Base-by-base conservation (phyloP, 2,888 invertebrate genomes). In the Hydropsyche betteni region DNA sequence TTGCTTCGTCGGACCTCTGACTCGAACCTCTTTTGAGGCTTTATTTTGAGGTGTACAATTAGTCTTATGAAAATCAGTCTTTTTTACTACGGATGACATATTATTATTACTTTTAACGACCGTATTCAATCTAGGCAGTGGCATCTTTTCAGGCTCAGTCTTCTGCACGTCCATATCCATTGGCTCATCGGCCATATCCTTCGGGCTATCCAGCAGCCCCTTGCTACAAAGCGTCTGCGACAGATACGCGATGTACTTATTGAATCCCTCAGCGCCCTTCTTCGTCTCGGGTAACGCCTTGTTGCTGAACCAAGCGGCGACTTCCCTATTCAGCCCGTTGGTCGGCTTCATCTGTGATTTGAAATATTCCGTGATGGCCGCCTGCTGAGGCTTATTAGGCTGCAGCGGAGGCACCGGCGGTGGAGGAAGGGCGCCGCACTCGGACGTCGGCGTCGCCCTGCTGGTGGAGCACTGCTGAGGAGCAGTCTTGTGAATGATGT, bases 361-460 rank as follows among this genome's bases (percentile, higher is more conserved):
- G 84, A 94, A 95, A 84, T 92, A 95, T 82, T 94, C 94, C 36
- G 93, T 93, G 83, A 95, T 95, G 84, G 94, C 93, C 70, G 93
- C 94, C 84, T 93, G 94, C 78, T 86, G 84, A 24, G 38, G 51
- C 52, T 36, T 36, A 36, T 36, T 36, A 52, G 52, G 74, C 38
- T 24, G 52, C 53, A 14, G 44, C 61, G 44, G 76, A 34, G 55
- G 75, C 36, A 74, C 58, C 12, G 73, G 75, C 70, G 53, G 76
- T 12, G 44, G 69, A n/a, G 50, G 71, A 6, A 10, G n/a, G 3
- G 24, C 34, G 36, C 34, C 36, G 24, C 74, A 68, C 55, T 51
- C 58, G 14, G 71, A 44, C 71, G 55, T 74, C 79, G 80, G 75
- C 80, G 82, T 68, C 81, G 81, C 83, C 82, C 82, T 69, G 81